Conservation (phyloP, 1,140 invertebrate genomes). For the Tetranychus urticae region DNA sequence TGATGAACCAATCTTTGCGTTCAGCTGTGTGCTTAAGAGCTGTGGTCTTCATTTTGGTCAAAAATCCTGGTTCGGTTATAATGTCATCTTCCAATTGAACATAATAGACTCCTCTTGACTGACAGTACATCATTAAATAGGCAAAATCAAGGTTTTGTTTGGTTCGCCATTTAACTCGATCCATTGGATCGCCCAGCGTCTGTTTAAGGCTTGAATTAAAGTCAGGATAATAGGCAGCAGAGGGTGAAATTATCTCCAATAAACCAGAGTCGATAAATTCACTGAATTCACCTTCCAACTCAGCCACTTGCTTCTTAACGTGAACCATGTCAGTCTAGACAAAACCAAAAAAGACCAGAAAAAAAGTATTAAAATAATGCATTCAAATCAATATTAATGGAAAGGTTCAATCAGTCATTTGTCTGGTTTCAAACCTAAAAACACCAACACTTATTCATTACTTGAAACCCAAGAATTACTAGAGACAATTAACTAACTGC, state of each 20-base stretch:
- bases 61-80: slow-evolving; percentile 52
- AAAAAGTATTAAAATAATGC: neutral
- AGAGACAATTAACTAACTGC: no score
- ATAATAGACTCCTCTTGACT: slow-evolving; percentile 31
- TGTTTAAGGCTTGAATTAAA: slow-evolving; percentile 39
- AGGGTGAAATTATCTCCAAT: slow-evolving; percentile 67
- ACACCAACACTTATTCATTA: no score
- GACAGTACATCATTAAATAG: slow-evolving; percentile 84
- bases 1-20: slow-evolving; percentile 63
- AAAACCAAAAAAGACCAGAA: slow-evolving; percentile 6
- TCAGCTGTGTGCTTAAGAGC: slow-evolving; percentile 42
- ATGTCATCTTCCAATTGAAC: slow-evolving; percentile 85
- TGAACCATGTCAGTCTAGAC: slow-evolving; percentile 19
- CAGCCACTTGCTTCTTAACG: slow-evolving; percentile 18
- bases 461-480: no score
- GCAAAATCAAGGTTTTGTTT: slow-evolving; percentile 92
- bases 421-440: no score
- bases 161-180: slow-evolving; percentile 72
- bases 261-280: slow-evolving; percentile 48
- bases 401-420: no score
- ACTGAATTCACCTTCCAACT: slow-evolving; percentile 48
- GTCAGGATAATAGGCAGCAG: slow-evolving; percentile 65
- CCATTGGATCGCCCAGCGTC: slow-evolving; percentile 62
- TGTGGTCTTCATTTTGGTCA: slow-evolving; percentile 66
- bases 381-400: no score